Evolutionary conservation across 2,888 invertebrate genomes (phyloP), one percentile per base, ranked within the genome.

Genomic region (Platynereis dumerilii): DNA sequence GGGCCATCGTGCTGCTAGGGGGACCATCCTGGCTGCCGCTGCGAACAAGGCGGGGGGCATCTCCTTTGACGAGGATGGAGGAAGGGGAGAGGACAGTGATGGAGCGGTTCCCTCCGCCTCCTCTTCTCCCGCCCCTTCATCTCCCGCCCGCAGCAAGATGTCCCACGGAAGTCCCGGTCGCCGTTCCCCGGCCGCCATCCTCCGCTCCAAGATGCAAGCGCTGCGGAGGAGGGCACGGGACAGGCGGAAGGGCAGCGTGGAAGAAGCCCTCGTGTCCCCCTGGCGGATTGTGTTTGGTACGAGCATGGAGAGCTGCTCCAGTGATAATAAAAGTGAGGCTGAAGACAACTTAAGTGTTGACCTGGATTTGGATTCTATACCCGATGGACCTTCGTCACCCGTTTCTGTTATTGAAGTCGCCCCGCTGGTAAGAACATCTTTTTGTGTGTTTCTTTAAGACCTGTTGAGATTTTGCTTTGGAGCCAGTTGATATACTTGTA

Each of bases 211-310:
- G 34, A 34, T 34, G 34, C 34, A 34, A 34, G 34, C 34, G 12
- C 12, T 48, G 22, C n/a, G 48, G 7, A 22, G 7, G 17, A 48
- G 48, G 48, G 48, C 48, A 5, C 5, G 48, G 48, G 3, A 48
- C 7, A 10, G 26, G 20, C 24, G 60, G 45, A 52, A 42, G 28
- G 44, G 45, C 2, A 60, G 60, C 48, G 15, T 60, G 26, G 60
- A 60, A 29, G 60, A 60, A 17, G 60, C 60, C 2, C 60, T 60
- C 48, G 27, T 60, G 44, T 60, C 60, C 10, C 60, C 60, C 2
- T 45, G 42, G 48, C 12, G 48, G 28, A 60, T 60, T 17, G 60
- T 48, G 15, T 60, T 44, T 29, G 60, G 60, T 2, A 60, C 60
- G 28, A 44, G 60, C 27, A 42, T 60, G 48, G 60, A 60, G 27